A percentile compares a stretch with the other conserved stretches of the same genome.
These are phyloP conservation scores for Thumatha senex DNA, from an alignment of 2,888 invertebrate genomes.

Conservation along the genomic window DNA sequence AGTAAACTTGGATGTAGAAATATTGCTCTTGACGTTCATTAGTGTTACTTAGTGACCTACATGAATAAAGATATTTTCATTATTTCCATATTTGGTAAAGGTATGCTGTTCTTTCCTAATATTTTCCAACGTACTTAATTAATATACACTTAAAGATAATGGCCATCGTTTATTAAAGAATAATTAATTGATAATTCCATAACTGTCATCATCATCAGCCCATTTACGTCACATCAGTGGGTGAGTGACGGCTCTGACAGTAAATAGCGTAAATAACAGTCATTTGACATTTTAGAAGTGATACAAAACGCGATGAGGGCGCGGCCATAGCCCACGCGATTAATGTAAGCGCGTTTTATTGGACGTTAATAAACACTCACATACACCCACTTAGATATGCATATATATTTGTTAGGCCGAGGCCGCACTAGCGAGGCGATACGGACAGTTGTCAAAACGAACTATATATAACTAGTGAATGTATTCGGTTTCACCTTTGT, in stretches of 20 bases:
- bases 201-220: slow-evolving; percentile 13
- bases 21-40: no score
- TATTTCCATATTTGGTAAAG: not conserved
- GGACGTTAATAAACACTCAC: slow-evolving; percentile 4
- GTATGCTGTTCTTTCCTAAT: not conserved
- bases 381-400: not conserved
- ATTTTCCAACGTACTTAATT: not conserved
- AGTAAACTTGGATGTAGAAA: no score
- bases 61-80: no score
- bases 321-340: slow-evolving; percentile 20
- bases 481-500: no score
- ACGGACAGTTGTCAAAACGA: no score
- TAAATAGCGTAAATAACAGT: slow-evolving; percentile 14
- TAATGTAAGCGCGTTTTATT: slow-evolving; percentile 2
- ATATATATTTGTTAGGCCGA: not conserved
- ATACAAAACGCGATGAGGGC: slow-evolving; percentile 14
- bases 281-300: slow-evolving; percentile 8
- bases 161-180: slow-evolving; percentile 18
- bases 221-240: slow-evolving; percentile 13
- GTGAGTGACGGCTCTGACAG: slow-evolving; percentile 2
- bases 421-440: no score
- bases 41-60: no score
- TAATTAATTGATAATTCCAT: slow-evolving; percentile 24
- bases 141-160: not conserved
- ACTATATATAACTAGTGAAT: no score